phyloP scores from a whole-genome alignment of 2,888 invertebrate species.

The Octonoba sinensis region DNA sequence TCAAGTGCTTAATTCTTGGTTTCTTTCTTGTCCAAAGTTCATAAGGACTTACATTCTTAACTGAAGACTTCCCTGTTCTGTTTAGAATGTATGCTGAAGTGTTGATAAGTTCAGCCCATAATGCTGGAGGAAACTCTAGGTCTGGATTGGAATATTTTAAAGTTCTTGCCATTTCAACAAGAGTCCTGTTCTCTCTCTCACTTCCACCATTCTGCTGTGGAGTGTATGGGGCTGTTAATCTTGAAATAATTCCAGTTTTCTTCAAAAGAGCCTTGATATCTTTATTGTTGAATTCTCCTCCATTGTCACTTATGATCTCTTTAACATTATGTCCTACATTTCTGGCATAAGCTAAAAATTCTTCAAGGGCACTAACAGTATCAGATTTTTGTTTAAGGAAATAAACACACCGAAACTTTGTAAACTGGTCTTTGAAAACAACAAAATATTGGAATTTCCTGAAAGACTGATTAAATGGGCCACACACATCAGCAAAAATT shows the following conservation, averaged over 20 bases:
- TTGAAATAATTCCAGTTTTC: constrained; percentile 45
- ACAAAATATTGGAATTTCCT: constrained; percentile 50
- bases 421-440: constrained; percentile 60
- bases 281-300: constrained; percentile 49
- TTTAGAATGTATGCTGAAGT: constrained; percentile 22
- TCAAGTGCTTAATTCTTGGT: constrained; percentile 52
- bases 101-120: constrained; percentile 10
- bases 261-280: constrained; percentile 24
- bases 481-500: constrained; percentile 56
- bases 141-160: constrained; percentile 19
- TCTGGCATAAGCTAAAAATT: constrained; percentile 6
- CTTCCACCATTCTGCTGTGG: constrained; percentile 64
- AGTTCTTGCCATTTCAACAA: constrained; percentile 51
- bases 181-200: constrained; percentile 52
- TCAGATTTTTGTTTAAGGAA: constrained; percentile 34
- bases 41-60: constrained; percentile 21
- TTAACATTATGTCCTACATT: constrained; percentile 24
- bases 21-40: constrained; percentile 55
- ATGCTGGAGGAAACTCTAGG: background rate
- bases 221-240: constrained; percentile 57
- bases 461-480: constrained; percentile 41
- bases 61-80: constrained; percentile 12
- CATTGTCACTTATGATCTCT: constrained; percentile 43
- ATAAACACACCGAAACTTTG: constrained; percentile 40
- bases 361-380: background rate